A percentile compares a stretch with the other conserved stretches of the same genome.
Conservation (phyloP, 2,888 invertebrate genomes). For the Volucella bombylans region DNA sequence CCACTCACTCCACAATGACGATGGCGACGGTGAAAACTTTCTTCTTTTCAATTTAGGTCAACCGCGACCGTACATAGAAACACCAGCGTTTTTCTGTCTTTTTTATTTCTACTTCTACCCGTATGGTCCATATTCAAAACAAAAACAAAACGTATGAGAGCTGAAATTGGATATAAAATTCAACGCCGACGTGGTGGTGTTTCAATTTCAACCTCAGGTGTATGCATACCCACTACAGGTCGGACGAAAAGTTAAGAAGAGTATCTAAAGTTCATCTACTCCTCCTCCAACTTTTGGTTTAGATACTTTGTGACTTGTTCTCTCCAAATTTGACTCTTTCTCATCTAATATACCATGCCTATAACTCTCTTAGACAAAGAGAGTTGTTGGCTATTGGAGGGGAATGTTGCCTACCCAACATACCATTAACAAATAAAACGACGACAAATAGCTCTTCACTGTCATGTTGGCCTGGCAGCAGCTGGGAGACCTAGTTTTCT, state of each 20-base stretch:
- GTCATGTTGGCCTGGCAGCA: conserved; percentile 14
- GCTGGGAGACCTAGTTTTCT: conserved; percentile 63
- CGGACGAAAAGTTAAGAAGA: conserved; percentile 19
- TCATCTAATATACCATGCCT: conserved; percentile 11
- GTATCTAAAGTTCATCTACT: conserved; percentile 4
- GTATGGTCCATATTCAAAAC: conserved; percentile 66
- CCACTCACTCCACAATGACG: conserved; percentile 20
- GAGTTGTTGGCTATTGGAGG: neutral
- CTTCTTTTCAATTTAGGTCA: conserved; percentile 67
- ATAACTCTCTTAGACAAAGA: conserved; percentile 36
- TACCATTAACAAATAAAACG: conserved; percentile 10
- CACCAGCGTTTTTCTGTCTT: conserved; percentile 23
- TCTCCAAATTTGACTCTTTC: neutral
- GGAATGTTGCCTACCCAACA: conserved; percentile 13
- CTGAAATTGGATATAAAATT: neutral
- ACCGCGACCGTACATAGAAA: conserved; percentile 41
- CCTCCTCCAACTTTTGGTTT: neutral
- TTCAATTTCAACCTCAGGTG: conserved; percentile 18
- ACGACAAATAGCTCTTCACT: conserved; percentile 25
- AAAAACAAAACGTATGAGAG: conserved; percentile 40
- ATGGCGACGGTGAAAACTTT: conserved; percentile 58
- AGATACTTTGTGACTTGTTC: neutral
- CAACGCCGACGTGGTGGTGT: neutral
- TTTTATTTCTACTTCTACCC: conserved; percentile 8
- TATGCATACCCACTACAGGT: neutral